A percentile compares a stretch with the other conserved stretches of the same genome.
Conservation (phyloP, 1,140 invertebrate genomes). For the Habropoda laboriosa region DNA sequence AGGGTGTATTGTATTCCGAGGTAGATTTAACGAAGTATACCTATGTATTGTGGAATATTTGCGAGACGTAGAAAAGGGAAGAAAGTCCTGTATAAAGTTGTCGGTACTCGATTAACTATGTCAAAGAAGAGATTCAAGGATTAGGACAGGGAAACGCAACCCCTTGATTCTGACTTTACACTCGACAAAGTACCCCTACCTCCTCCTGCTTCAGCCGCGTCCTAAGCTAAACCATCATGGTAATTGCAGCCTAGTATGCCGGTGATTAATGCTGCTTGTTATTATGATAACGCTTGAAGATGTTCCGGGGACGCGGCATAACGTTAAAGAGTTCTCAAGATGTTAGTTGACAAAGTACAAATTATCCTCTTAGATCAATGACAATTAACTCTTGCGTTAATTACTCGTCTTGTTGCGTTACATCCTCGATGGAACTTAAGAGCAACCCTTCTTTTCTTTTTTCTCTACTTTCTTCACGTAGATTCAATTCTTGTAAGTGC, state of each 20-base stretch:
- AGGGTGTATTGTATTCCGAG: background rate
- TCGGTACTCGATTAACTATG: background rate
- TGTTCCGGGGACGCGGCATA: conserved; percentile 61
- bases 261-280: conserved; percentile 74
- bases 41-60: background rate
- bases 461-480: too few species aligned
- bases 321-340: conserved; percentile 38
- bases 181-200: conserved; percentile 36
- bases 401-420: too few species aligned
- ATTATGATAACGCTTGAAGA: conserved; percentile 71
- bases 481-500: background rate
- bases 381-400: background rate
- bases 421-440: too few species aligned
- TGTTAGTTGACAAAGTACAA: background rate
- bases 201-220: conserved; percentile 20
- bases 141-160: conserved; percentile 30
- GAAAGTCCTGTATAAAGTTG: background rate
- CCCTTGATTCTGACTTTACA: conserved; percentile 63
- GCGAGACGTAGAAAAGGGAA: too few species aligned
- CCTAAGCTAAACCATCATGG: conserved; percentile 64
- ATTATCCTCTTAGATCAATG: background rate
- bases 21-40: background rate
- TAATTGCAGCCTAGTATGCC: conserved; percentile 70
- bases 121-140: conserved; percentile 5
- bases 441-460: too few species aligned